phyloP scores from a whole-genome alignment of 2,888 invertebrate species.

The Cosmia trapezina region DNA sequence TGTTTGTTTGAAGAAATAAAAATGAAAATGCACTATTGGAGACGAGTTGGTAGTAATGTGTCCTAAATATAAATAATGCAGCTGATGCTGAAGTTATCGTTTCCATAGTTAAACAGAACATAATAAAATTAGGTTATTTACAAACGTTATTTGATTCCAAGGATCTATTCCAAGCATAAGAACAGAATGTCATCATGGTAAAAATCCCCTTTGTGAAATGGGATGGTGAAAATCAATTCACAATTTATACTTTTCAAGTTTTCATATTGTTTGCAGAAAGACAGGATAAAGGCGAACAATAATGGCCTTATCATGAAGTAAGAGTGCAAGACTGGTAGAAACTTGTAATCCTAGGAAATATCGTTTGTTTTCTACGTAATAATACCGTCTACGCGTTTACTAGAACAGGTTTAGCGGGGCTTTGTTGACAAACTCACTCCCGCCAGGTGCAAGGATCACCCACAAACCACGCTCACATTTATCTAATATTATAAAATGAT shows the following conservation, averaged over 20 bases:
- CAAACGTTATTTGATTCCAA: background rate
- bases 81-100: background rate
- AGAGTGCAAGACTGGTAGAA: slow-evolving; percentile 15
- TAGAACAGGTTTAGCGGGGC: slow-evolving; percentile 59
- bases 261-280: background rate
- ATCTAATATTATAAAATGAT: slow-evolving; percentile 30
- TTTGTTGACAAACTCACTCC: slow-evolving; percentile 63
- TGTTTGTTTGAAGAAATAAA: no score
- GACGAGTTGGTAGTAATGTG: background rate
- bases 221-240: background rate
- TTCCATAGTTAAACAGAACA: background rate
- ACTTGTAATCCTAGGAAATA: slow-evolving; percentile 45
- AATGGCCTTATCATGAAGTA: background rate
- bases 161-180: no score
- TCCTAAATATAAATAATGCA: slow-evolving; percentile 17
- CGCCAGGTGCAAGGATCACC: slow-evolving; percentile 48
- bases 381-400: slow-evolving; percentile 55
- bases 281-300: background rate
- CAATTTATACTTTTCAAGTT: background rate
- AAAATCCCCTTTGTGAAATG: background rate
- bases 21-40: slow-evolving; percentile 13
- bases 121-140: background rate
- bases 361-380: slow-evolving; percentile 61
- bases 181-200: background rate
- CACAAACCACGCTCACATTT: slow-evolving; percentile 46